Evolutionary conservation across 2,113 vertebrate genomes (phyloP).

Genomic region (Callipepla californica): DNA sequence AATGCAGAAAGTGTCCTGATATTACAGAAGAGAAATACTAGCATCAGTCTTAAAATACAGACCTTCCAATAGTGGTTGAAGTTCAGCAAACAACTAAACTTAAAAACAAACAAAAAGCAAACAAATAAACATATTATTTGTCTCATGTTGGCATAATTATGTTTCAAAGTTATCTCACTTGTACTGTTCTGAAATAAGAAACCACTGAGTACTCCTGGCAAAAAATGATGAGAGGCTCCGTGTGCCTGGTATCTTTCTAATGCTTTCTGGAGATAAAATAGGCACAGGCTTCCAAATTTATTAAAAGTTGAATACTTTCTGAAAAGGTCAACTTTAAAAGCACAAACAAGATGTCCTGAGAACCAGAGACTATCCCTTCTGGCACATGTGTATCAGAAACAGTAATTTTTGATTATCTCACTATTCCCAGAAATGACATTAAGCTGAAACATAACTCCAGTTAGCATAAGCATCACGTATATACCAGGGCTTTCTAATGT

Average conservation of each 20-base stretch:
- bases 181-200: background rate
- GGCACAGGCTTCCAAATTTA: background rate
- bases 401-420: slow-evolving; percentile 38
- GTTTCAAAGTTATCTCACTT: background rate
- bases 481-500: slow-evolving; percentile 12
- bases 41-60: background rate
- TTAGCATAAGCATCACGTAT: slow-evolving; percentile 36
- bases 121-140: background rate
- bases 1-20: rapidly evolving
- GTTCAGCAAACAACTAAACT: background rate
- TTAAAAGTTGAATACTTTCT: background rate
- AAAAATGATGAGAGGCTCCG: background rate
- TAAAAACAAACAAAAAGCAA: background rate
- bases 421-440: slow-evolving; percentile 41
- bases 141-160: background rate
- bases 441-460: slow-evolving; percentile 27
- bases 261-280: background rate
- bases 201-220: rapidly evolving
- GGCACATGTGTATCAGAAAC: slow-evolving; percentile 11
- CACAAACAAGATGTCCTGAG: background rate
- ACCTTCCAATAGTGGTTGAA: background rate
- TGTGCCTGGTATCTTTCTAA: background rate
- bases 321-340: background rate
- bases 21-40: rapidly evolving
- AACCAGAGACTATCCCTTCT: background rate